Percentiles rank a stretch among this genome's conserved stretches.
phyloP scores from a whole-genome alignment of 2,797 vertebrate species.

The Squalus acanthias region DNA sequence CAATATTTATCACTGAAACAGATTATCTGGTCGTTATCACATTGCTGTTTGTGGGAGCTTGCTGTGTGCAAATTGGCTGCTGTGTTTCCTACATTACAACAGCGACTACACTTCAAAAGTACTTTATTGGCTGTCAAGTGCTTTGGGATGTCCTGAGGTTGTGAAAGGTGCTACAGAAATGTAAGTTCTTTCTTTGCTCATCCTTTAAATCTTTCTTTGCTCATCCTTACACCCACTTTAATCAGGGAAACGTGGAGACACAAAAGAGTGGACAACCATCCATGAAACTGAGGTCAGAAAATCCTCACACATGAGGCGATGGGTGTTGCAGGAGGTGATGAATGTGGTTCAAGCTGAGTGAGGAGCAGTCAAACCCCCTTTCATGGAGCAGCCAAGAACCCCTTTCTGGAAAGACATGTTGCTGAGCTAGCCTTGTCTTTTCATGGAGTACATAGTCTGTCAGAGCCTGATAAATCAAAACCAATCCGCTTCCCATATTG shows the following conservation, averaged over 20 bases:
- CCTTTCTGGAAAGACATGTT: background rate
- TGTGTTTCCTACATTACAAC: background rate
- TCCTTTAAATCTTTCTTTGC: background rate
- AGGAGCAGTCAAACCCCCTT: background rate
- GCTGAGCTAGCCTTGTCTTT: background rate
- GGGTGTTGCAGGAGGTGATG: background rate
- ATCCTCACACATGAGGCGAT: background rate
- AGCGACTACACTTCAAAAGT: background rate
- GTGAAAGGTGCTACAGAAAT: background rate
- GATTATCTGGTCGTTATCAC: background rate
- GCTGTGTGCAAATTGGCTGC: background rate
- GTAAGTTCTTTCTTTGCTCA: background rate
- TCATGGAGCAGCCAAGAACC: background rate
- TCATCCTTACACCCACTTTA: background rate
- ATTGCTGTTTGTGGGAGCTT: background rate
- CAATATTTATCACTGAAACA: background rate
- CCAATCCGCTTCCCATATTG: background rate
- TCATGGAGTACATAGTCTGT: background rate
- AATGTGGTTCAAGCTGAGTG: background rate
- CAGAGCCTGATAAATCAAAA: background rate
- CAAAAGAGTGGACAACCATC: background rate
- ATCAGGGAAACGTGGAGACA: background rate
- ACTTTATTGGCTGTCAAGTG: background rate
- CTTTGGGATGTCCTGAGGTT: background rate
- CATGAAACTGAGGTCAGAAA: background rate